Percentiles rank a stretch among this genome's conserved stretches.
Evolutionary conservation across 2,888 invertebrate genomes (phyloP).

Genomic region (Drosophila recens): DNA sequence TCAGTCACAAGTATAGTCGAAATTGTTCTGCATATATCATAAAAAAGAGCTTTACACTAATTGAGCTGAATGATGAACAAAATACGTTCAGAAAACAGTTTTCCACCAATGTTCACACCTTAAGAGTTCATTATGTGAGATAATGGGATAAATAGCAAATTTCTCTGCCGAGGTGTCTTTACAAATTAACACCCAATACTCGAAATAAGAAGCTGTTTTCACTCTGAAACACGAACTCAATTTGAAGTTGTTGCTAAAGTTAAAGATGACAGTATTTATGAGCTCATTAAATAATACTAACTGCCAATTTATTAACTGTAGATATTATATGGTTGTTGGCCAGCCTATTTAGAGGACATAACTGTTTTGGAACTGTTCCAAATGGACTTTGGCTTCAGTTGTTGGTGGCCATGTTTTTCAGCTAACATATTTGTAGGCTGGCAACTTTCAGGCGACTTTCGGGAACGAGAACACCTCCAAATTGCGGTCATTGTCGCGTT

Average conservation of each 20-base stretch:
- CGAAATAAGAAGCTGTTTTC: constrained; percentile 12
- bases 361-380: constrained; percentile 16
- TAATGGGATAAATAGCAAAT: not conserved
- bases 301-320: constrained; percentile 26
- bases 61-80: not conserved
- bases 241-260: constrained; percentile 2
- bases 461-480: constrained; percentile 23
- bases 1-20: too few species aligned
- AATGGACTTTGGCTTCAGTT: constrained; percentile 8
- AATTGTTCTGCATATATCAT: too few species aligned
- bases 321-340: constrained; percentile 13
- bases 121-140: not conserved
- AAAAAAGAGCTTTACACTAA: not conserved
- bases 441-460: constrained; percentile 9
- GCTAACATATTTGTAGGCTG: constrained; percentile 3
- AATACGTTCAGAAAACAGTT: not conserved
- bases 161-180: not conserved
- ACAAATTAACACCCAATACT: constrained; percentile 5
- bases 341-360: constrained; percentile 14
- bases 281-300: constrained; percentile 25
- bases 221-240: not conserved
- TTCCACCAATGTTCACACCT: not conserved
- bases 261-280: constrained; percentile 24
- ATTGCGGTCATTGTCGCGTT: constrained; percentile 37
- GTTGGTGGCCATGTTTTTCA: constrained; percentile 13